Evolutionary conservation across 64 coral and sea anemone genomes (phyloP), one percentile per base, ranked within the genome.

Genomic region (Stichodactyla mertensii): DNA sequence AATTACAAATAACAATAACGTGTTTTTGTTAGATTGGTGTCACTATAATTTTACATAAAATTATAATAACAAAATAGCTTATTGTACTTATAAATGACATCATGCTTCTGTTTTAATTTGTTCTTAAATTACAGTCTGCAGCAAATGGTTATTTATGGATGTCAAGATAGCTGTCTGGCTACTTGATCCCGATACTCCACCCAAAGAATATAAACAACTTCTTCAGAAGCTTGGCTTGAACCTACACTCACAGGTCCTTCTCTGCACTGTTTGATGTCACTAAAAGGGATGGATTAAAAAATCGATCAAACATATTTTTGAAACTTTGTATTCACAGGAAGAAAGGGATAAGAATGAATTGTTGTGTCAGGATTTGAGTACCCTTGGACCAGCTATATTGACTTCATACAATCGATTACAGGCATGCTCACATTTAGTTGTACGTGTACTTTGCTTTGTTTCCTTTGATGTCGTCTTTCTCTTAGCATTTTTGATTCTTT

Each of bases 121-220:
- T 71, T 74, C 12, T 74, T 9, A 69, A 74, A 14, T 55, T 74
- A 69, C 56, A 97, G 95, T 88, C 27, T 97, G 91, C 71, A 88
- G 89, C 16, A 27, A 77, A 10, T 97, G 95, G 95, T 51, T 51
- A 16, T 93, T 86, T 70, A 79, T 93, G 71, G 95, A 97, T 55
- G 88, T 88, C 15, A 90, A 85, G 61, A 91, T 97, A 54, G 95
- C 88, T 82, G 71, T 82, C 16, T 97, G 95, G 95, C 28, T 97
- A 81, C 84, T 97, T 14, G 71, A 91, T 56, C 92, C 95, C 2
- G 95, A 93, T 55, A 71, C 86, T 53, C 95, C 95, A 52, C 95
- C 95, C 6, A 84, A 91, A 56, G 64, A 77, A 16, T 97, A 86
- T 77, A n/a, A 19, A 7, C 88, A 88, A 6, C 69, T 91, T 26